phyloP scores from a whole-genome alignment of 2,797 vertebrate species.

The Micrastur ruficollis region DNA sequence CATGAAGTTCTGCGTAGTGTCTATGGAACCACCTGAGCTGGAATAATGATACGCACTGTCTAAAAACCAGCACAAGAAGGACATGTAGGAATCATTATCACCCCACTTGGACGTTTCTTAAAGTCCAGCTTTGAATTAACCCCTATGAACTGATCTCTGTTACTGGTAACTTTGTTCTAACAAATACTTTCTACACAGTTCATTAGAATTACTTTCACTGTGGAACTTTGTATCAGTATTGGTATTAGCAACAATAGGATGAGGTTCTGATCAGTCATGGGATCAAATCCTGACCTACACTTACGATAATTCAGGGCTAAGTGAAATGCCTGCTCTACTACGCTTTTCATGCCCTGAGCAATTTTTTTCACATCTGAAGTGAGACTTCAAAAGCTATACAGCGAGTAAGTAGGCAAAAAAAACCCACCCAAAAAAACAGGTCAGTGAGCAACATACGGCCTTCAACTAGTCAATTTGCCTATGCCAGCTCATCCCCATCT shows the following conservation, averaged over 20 bases:
- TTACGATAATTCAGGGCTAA: background rate
- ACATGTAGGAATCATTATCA: background rate
- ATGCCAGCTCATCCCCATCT: conserved; percentile 17
- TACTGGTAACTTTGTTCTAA: background rate
- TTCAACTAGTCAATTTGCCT: background rate
- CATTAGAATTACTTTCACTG: background rate
- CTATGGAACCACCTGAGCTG: background rate
- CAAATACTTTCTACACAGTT: background rate
- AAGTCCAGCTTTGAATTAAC: background rate
- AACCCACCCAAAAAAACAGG: background rate
- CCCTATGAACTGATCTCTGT: background rate
- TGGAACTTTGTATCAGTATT: background rate
- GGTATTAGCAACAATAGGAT: background rate
- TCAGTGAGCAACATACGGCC: background rate
- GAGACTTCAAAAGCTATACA: background rate
- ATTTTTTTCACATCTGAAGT: background rate
- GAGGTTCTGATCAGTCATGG: background rate
- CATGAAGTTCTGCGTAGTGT: background rate
- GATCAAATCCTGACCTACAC: background rate
- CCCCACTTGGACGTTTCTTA: background rate
- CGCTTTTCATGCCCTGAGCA: background rate
- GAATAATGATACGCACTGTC: background rate
- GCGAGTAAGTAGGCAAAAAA: background rate
- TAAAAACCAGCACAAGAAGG: background rate
- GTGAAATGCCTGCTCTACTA: background rate